These are phyloP conservation scores for Eulacestoma nigropectus DNA, from an alignment of 2,113 vertebrate species.

Conservation along the genomic window DNA sequence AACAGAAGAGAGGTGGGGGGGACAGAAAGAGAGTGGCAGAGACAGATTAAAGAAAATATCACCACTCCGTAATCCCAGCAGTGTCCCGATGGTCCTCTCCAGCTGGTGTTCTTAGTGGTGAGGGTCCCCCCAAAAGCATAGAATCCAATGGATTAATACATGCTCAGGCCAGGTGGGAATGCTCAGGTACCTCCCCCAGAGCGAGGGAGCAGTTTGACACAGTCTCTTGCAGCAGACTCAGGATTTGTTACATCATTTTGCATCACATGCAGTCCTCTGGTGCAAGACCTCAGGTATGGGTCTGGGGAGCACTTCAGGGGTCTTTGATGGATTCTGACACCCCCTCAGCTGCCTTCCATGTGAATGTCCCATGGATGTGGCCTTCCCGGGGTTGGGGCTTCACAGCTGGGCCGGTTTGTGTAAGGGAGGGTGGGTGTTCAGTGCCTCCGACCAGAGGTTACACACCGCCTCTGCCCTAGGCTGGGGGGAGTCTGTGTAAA, in stretches of 20 bases:
- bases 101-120: neutral
- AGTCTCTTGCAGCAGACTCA: neutral
- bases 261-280: neutral
- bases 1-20: neutral
- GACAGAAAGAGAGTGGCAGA: neutral
- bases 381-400: neutral
- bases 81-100: neutral
- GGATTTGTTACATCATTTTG: neutral
- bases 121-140: neutral
- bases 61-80: neutral
- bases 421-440: neutral
- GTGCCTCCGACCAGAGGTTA: neutral
- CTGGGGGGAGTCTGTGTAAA: neutral
- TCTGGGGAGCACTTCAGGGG: too few relatives aligned
- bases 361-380: too few relatives aligned
- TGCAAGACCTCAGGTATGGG: too few relatives aligned
- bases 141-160: neutral
- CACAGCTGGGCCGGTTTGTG: neutral
- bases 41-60: neutral
- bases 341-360: neutral
- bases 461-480: neutral
- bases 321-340: neutral
- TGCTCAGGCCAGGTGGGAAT: neutral
- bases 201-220: too few relatives aligned
- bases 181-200: too few relatives aligned